These are phyloP conservation scores for Ligdia adustata DNA, from an alignment of 2,888 invertebrate species.

Conservation along the genomic window DNA sequence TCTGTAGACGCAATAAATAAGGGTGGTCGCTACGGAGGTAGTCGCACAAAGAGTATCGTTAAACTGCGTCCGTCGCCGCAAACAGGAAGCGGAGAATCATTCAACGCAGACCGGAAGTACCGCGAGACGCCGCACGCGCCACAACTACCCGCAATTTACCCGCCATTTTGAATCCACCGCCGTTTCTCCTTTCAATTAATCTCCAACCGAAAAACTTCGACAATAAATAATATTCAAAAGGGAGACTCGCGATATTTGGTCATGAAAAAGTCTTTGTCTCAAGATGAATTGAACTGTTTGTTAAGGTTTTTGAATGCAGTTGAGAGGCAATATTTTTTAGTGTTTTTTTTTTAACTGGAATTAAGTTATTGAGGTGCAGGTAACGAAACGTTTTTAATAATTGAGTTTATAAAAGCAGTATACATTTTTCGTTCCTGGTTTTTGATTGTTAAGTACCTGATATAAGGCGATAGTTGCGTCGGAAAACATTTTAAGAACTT, in stretches of 20 bases:
- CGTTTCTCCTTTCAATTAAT: conserved; percentile 65
- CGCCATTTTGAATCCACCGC: conserved; percentile 34
- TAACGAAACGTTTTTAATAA: neutral
- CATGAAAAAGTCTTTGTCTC: conserved; percentile 62
- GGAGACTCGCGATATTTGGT: conserved; percentile 44
- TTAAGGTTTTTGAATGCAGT: conserved; percentile 28
- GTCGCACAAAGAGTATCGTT: conserved; percentile 58
- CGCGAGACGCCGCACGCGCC: conserved; percentile 61
- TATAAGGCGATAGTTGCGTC: neutral
- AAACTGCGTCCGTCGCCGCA: conserved; percentile 49
- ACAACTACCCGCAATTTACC: conserved; percentile 53
- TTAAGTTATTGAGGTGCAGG: neutral
- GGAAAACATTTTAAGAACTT: conserved; percentile 2
- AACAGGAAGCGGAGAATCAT: conserved; percentile 76
- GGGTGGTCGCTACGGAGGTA: conserved; percentile 50
- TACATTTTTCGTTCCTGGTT: neutral
- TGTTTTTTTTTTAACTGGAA: neutral
- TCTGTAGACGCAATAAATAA: conserved; percentile 60
- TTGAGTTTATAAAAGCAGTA: no score
- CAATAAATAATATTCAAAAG: conserved; percentile 66
- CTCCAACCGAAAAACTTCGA: conserved; percentile 54
- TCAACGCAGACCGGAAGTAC: conserved; percentile 63
- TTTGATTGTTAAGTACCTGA: neutral
- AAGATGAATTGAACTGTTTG: conserved; percentile 51
- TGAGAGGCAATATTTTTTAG: neutral